phyloP scores from a whole-genome alignment of 2,797 vertebrate genomes.

The Margarornis squamiger region DNA sequence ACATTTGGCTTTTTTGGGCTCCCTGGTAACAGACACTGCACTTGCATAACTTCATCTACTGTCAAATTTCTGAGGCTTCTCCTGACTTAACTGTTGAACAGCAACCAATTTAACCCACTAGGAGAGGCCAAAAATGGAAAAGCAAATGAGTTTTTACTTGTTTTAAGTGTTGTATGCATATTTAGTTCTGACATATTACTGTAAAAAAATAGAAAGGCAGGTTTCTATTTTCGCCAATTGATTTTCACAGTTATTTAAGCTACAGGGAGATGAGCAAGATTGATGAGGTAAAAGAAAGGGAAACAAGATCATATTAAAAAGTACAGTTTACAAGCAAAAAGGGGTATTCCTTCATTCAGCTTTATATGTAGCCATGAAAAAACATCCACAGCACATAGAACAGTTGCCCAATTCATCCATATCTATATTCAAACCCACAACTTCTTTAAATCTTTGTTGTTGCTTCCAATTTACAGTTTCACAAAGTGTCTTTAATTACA shows the following conservation, averaged over 20 bases:
- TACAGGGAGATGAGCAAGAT: background rate
- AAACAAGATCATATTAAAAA: background rate
- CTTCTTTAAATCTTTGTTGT: background rate
- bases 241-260: background rate
- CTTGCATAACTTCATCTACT: background rate
- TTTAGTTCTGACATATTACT: background rate
- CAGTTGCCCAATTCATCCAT: background rate
- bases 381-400: background rate
- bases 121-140: background rate
- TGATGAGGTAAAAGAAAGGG: background rate
- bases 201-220: background rate
- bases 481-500: background rate
- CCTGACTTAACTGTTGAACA: background rate
- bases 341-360: background rate
- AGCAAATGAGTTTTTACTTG: rapidly evolving
- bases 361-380: background rate
- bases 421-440: background rate
- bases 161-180: background rate
- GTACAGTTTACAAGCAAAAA: background rate
- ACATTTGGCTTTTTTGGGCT: background rate
- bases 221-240: background rate
- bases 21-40: rapidly evolving
- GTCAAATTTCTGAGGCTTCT: background rate
- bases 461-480: background rate
- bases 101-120: background rate